Evolutionary conservation across 2,797 vertebrate genomes (phyloP).

Genomic region (Microctenopoma stevenorrisi): DNA sequence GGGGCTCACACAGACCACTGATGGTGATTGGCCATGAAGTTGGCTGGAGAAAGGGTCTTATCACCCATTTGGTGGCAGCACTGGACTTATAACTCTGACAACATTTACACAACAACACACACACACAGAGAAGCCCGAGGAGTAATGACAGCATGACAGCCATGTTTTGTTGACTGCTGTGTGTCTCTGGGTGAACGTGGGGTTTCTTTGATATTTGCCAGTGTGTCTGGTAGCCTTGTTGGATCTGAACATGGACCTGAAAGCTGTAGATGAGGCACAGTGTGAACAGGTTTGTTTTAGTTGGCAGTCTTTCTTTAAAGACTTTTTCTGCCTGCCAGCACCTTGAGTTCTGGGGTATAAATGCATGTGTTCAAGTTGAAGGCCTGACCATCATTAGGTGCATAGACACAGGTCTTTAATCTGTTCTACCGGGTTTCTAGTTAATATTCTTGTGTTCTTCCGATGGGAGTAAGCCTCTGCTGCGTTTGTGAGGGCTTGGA

Average conservation of each 20-base stretch:
- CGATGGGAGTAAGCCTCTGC: conserved; percentile 37
- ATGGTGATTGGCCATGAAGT: conserved; percentile 60
- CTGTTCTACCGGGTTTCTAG: conserved; percentile 33
- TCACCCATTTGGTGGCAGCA: conserved; percentile 60
- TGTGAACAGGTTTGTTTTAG: background rate
- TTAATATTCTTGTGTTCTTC: conserved; percentile 12
- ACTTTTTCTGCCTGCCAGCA: background rate
- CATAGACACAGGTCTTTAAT: conserved; percentile 19
- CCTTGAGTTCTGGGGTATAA: conserved; percentile 16
- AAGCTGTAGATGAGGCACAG: conserved; percentile 11
- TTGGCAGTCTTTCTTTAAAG: background rate
- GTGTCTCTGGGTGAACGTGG: conserved; percentile 23
- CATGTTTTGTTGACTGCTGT: conserved; percentile 28
- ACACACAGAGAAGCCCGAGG: conserved; percentile 24
- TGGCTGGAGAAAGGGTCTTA: conserved; percentile 57
- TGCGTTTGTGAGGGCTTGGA: conserved; percentile 17
- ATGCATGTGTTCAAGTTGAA: conserved; percentile 27
- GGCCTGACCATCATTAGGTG: conserved; percentile 34
- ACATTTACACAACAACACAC: conserved; percentile 59
- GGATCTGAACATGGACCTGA: conserved; percentile 8
- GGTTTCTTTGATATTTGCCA: conserved; percentile 28
- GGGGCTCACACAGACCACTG: conserved; percentile 31
- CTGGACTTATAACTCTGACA: conserved; percentile 63
- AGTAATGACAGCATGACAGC: conserved; percentile 29
- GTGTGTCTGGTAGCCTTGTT: conserved; percentile 9